phyloP scores from a whole-genome alignment of 1,140 invertebrate species.

The Dendrolimus punctatus region DNA sequence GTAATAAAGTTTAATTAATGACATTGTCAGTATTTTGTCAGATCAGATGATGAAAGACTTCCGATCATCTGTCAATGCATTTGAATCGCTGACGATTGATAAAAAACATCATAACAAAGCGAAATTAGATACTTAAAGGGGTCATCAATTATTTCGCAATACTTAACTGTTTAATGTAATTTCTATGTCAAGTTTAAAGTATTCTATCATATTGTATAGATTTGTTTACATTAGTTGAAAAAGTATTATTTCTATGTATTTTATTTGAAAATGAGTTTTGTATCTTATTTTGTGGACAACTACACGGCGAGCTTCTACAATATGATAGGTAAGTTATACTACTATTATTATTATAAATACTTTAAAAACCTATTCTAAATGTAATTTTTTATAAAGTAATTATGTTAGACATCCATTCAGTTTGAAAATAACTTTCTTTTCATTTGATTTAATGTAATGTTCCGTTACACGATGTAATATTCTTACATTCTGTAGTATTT shows the following conservation, averaged over 20 bases:
- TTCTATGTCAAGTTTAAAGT: slow-evolving; percentile 13
- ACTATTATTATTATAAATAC: too few species aligned
- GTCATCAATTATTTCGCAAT: slow-evolving; percentile 8
- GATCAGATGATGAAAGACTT: too few species aligned
- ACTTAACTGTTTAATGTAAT: slow-evolving; percentile 4
- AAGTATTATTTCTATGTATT: not conserved
- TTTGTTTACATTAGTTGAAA: not conserved
- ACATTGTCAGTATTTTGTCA: too few species aligned
- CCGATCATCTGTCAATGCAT: not conserved
- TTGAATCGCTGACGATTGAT: slow-evolving; percentile 14
- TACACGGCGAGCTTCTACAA: slow-evolving; percentile 49
- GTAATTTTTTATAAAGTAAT: too few species aligned
- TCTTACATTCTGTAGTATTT: too few species aligned
- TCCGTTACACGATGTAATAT: too few species aligned
- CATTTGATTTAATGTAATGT: too few species aligned
- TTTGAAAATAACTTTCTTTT: too few species aligned
- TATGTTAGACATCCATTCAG: too few species aligned
- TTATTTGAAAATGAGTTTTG: slow-evolving; percentile 39
- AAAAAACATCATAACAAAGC: slow-evolving; percentile 12
- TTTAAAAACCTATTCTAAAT: too few species aligned
- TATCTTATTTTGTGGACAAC: slow-evolving; percentile 45
- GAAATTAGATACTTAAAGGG: slow-evolving; percentile 5
- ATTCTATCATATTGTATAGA: not conserved
- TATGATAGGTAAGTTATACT: slow-evolving; percentile 46
- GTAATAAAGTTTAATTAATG: too few species aligned